Evolutionary conservation across 2,888 invertebrate genomes (phyloP).

Genomic region (Euzetes globulus): DNA sequence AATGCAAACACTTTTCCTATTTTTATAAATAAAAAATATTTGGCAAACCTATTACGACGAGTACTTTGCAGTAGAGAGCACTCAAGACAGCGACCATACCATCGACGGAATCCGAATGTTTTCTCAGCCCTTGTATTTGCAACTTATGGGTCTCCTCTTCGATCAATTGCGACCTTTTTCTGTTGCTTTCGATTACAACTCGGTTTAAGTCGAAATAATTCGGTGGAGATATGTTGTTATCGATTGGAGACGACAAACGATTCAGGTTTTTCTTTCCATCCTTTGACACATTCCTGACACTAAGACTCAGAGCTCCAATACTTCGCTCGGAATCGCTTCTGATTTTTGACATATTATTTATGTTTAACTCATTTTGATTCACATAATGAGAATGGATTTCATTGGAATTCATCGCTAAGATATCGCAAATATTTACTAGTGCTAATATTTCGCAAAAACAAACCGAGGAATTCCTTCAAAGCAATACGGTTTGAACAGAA

Average conservation of each 20-base stretch:
- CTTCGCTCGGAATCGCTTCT: neutral
- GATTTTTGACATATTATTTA: neutral
- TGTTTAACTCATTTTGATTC: neutral
- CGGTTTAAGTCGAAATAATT: constrained; percentile 21
- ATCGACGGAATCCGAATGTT: constrained; percentile 53
- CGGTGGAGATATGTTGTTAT: neutral
- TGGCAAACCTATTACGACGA: constrained; percentile 65
- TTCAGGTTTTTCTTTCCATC: neutral
- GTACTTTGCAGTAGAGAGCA: constrained; percentile 81
- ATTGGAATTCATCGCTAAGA: neutral
- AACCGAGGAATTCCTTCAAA: too few species aligned
- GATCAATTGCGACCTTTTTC: neutral
- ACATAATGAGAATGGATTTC: constrained; percentile 11
- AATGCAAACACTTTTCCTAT: neutral
- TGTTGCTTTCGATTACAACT: neutral
- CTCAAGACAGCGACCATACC: constrained; percentile 81
- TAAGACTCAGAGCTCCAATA: neutral
- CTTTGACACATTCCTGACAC: neutral
- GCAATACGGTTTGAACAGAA: too few species aligned
- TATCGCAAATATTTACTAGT: too few species aligned
- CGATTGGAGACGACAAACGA: neutral
- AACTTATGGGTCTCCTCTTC: constrained; percentile 1
- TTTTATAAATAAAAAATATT: neutral
- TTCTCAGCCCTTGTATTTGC: neutral
- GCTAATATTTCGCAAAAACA: too few species aligned